Conservation (phyloP, 2,888 invertebrate species). For the Danaus chrysippus region DNA sequence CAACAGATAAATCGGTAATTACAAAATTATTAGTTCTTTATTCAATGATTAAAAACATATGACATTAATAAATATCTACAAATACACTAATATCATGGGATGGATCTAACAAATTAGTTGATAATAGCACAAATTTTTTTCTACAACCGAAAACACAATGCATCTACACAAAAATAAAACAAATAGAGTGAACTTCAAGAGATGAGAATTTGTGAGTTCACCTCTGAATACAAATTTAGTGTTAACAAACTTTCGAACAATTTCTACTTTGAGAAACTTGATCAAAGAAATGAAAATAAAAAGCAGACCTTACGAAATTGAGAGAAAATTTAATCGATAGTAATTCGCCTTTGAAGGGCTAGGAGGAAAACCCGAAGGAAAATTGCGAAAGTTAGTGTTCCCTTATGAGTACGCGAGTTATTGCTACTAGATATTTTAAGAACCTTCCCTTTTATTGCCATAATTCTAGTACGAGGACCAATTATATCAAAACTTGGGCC, state of each 20-base stretch:
- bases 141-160: neutral
- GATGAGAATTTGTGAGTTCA: slow-evolving; percentile 71
- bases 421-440: slow-evolving; percentile 51
- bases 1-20: no score
- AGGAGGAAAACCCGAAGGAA: slow-evolving; percentile 64
- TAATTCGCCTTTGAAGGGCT: slow-evolving; percentile 74
- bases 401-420: slow-evolving; percentile 66
- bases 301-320: slow-evolving; percentile 69
- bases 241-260: slow-evolving; percentile 67
- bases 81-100: no score
- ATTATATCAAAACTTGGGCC: slow-evolving; percentile 44
- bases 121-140: neutral
- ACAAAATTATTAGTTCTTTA: no score
- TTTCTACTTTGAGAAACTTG: slow-evolving; percentile 69
- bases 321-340: slow-evolving; percentile 75
- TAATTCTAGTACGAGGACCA: slow-evolving; percentile 45
- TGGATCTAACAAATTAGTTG: no score
- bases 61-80: no score
- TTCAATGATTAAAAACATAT: no score
- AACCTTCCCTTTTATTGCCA: slow-evolving; percentile 40
- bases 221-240: slow-evolving; percentile 68
- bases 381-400: slow-evolving; percentile 75
- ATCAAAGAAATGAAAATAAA: slow-evolving; percentile 78
- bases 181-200: slow-evolving; percentile 34
- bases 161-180: slow-evolving; percentile 26